Base-by-base conservation (phyloP, 2,113 vertebrate species). In the Gymnocephalus cernua region DNA sequence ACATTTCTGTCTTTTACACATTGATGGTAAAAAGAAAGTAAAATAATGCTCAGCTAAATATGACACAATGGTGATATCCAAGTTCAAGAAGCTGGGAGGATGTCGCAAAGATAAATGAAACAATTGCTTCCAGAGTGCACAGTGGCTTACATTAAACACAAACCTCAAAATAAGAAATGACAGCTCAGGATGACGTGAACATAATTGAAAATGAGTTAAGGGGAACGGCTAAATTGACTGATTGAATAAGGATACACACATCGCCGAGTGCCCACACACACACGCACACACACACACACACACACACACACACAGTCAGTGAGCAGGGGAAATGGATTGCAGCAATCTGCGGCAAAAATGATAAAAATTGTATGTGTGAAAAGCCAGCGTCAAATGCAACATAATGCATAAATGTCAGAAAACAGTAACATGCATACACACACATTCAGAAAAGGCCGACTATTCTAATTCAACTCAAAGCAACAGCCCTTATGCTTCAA, bases 401-500 rank as follows among this genome's bases (percentile, higher is more conserved):
- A 23, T 9, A 51, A 48, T 1, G 41, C 67, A 73, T 32, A 50
- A 27, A 74, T 67, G 53, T 78, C 53, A 73, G 38, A 72, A 72
- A 44, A 23, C 21, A 0, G 3, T 44, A 18, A 41, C 4, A 35
- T 7, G 63, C 19, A 12, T 10, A 51, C 14, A 48, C 48, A 64
- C 27, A 71, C 5, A 45, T 4, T 19, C 6, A 51, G 32, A 83
- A 61, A 69, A 70, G 66, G 18, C 56, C 16, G 35, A 47, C 71
- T 29, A 68, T 85, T 80, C 79, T 91, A 92, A 91, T 91, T 92
- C 89, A 91, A 81, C 50, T 79, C 45, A 89, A 75, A 83, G 79
- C 57, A 72, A 67, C 80, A 84, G 77, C 79, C 79, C 61, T 69
- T 84, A 90, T 90, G 88, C 80, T 89, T 94, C 93, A 93, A 94